Base-by-base conservation (phyloP, 2,113 vertebrate genomes). In the Melospiza georgiana region DNA sequence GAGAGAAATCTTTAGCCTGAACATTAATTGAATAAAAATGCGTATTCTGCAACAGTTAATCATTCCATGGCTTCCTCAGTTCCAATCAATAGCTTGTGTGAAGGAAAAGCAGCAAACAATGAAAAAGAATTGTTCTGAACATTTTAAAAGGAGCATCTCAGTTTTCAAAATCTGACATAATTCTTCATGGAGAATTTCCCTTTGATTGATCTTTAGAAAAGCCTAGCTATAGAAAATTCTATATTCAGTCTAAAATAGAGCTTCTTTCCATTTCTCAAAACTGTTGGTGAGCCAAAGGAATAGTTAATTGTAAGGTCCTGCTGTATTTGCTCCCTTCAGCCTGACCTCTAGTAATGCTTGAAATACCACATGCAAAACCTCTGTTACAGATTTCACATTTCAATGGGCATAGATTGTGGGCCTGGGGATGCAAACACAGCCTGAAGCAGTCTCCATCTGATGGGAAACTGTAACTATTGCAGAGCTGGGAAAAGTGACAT, bases 31-130 rank as follows among this genome's bases (percentile, higher is more conserved):
- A 74, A 87, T 66, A 71, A 85, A 93, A 94, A 58, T 6, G 2
- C 9, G 3, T 87, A 71, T 82, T 92, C 71, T 2, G 1, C 37
- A 81, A n/a, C 43, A 91, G 73, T n/a, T 77, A 54, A 84, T 49
- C 1, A 61, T 78, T 84, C 84, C 5, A 25, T 21, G 20, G 72
- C 71, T 90, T 82, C 30, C 48, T 85, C 48, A 23, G 61, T 79
- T 90, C 71, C 35, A 72, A 66, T 52, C 71, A 58, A 63, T 75
- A 90, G 44, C 51, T 75, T 43, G 23, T 39, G n/a, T 48, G 74
- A 92, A 85, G 61, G 48, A 82, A 93, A 96, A 92, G 33, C 44
- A 89, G 20, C 43, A 66, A 92, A 81, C 5, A 30, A 75, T 43
- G 65, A 71, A 78, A 76, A 57, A 73, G 22, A 78, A 11, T 49